Evolutionary conservation across 2,888 invertebrate genomes (phyloP).

Genomic region (Acholoe squamosa): DNA sequence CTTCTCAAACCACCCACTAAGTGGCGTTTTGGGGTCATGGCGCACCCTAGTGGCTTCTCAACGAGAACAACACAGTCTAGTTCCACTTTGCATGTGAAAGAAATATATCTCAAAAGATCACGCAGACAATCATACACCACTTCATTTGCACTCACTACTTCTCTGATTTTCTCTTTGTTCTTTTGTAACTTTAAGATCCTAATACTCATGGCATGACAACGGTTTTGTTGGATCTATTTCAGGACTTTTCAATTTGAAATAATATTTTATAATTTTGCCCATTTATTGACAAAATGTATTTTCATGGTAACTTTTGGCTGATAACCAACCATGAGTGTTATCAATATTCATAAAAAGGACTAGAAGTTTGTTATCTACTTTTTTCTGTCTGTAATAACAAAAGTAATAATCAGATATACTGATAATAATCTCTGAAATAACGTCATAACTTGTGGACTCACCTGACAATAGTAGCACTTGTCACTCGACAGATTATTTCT

Average conservation of each 20-base stretch:
- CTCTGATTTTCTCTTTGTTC: not conserved
- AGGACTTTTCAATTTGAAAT: not conserved
- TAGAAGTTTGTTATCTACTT: not conserved
- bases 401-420: not conserved
- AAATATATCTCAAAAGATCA: not conserved
- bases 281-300: not conserved
- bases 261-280: not conserved
- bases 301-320: not conserved
- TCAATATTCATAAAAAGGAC: not conserved
- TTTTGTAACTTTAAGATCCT: slow-evolving; percentile 18
- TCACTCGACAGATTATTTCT: not conserved
- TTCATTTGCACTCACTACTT: not conserved
- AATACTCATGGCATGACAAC: slow-evolving; percentile 9
- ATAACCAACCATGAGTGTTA: not conserved
- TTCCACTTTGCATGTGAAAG: slow-evolving; percentile 14
- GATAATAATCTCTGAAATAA: not conserved
- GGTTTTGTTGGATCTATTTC: slow-evolving; percentile 27
- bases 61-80: slow-evolving; percentile 9
- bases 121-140: not conserved
- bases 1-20: slow-evolving; percentile 2
- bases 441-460: not conserved
- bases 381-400: not conserved
- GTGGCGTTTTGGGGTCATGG: slow-evolving; percentile 30
- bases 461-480: not conserved
- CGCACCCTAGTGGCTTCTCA: slow-evolving; percentile 3